These are phyloP conservation scores for Drosophila suboccidentalis DNA, from an alignment of 2,888 invertebrate genomes.

Conservation along the genomic window DNA sequence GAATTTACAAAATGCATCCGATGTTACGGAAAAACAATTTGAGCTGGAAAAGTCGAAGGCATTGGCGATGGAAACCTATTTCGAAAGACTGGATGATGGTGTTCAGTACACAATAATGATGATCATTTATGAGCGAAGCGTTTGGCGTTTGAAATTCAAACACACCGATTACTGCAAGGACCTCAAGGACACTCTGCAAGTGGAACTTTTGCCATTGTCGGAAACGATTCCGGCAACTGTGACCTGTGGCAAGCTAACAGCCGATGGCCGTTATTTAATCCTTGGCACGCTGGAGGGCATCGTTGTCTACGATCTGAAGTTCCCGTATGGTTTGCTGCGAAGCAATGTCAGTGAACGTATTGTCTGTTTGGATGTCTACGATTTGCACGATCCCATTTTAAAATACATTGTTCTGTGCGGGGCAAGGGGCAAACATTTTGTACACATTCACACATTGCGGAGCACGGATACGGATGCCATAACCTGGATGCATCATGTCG, in stretches of 20 bases:
- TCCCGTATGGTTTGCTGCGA: conserved; percentile 70
- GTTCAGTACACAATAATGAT: conserved; percentile 47
- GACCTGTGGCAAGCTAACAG: conserved; percentile 81
- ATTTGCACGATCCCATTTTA: conserved; percentile 72
- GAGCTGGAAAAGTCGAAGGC: conserved; percentile 1
- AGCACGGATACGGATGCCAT: conserved; percentile 46
- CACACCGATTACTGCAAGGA: conserved; percentile 36
- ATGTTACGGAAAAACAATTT: conserved; percentile 22
- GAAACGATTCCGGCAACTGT: conserved; percentile 49
- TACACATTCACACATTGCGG: conserved; percentile 82
- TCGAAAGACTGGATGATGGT: conserved; percentile 15
- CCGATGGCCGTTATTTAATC: conserved; percentile 79
- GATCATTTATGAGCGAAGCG: conserved; percentile 66
- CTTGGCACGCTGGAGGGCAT: conserved; percentile 84
- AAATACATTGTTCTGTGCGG: conserved; percentile 84
- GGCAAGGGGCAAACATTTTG: conserved; percentile 68
- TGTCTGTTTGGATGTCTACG: conserved; percentile 82
- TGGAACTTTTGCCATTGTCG: conserved; percentile 49
- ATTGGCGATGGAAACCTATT: conserved; percentile 45
- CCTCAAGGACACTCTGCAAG: background rate
- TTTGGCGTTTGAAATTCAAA: conserved; percentile 66
- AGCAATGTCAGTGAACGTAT: conserved; percentile 84
- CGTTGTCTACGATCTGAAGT: conserved; percentile 77
- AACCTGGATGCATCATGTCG: conserved; percentile 77
- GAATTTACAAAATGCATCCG: conserved; percentile 66